Evolutionary conservation across 2,797 vertebrate species (phyloP).

Genomic region (Apogon hyalosoma): DNA sequence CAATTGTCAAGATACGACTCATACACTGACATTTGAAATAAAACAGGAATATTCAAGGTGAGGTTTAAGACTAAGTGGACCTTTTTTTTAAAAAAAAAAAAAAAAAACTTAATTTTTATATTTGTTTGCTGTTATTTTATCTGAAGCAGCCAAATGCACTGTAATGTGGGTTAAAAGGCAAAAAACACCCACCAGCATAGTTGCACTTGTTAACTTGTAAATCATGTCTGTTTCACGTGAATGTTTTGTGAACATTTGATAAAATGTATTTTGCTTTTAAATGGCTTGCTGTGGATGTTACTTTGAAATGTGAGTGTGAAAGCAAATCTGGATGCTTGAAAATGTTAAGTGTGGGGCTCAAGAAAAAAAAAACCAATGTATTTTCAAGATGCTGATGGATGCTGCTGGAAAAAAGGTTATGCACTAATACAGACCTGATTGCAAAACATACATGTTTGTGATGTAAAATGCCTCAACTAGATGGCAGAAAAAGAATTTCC

Average conservation of each 20-base stretch:
- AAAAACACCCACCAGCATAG: conserved; percentile 40
- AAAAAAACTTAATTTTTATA: conserved; percentile 13
- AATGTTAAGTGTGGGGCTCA: not conserved
- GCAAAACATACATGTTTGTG: not conserved
- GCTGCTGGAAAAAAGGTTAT: too few species aligned
- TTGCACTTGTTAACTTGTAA: conserved; percentile 42
- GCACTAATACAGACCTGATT: not conserved
- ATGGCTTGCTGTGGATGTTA: conserved; percentile 14
- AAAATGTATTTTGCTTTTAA: conserved; percentile 11
- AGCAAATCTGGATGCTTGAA: not conserved
- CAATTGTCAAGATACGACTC: conserved; percentile 10
- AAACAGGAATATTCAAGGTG: not conserved
- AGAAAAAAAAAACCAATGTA: not conserved
- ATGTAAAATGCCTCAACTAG: not conserved
- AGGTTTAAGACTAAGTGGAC: not conserved
- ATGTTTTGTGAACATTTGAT: conserved; percentile 31
- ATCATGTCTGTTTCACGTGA: conserved; percentile 17
- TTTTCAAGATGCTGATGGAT: too few species aligned
- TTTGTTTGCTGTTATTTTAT: conserved; percentile 20
- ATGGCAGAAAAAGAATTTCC: conserved; percentile 11
- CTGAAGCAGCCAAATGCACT: conserved; percentile 41
- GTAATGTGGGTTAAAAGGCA: conserved; percentile 35
- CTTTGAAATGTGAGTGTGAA: conserved; percentile 16
- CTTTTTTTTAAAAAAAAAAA: conserved; percentile 11
- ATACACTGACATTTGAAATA: not conserved